Evolutionary conservation across 2,888 invertebrate species (phyloP).

Genomic region (Melipona bicolor): DNA sequence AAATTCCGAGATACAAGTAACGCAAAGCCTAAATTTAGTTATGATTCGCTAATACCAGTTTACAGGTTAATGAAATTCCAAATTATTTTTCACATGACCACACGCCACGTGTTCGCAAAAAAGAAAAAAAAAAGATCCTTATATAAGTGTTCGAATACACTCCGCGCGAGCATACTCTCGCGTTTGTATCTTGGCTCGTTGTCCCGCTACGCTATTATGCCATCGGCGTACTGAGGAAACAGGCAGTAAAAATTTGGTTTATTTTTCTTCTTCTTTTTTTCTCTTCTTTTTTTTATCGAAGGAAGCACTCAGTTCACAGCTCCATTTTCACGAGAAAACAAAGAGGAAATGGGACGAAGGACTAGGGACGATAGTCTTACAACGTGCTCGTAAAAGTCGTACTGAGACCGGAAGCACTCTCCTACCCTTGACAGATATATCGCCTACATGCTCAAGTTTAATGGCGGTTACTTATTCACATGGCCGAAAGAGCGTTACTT

Average conservation of each 20-base stretch:
- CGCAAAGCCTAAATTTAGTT: no score
- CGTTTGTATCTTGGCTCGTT: no score
- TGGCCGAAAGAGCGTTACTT: slow-evolving; percentile 68
- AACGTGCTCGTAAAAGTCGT: slow-evolving; percentile 62
- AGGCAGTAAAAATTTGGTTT: background rate
- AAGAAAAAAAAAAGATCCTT: no score
- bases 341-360: slow-evolving; percentile 39
- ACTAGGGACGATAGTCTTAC: slow-evolving; percentile 56
- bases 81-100: no score
- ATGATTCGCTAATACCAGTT: no score
- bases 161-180: no score
- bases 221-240: background rate
- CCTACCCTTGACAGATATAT: slow-evolving; percentile 62
- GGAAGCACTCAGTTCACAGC: slow-evolving; percentile 21
- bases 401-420: slow-evolving; percentile 60
- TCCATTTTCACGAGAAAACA: slow-evolving; percentile 33
- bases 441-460: slow-evolving; percentile 58
- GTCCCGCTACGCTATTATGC: no score
- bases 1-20: no score
- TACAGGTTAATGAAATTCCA: no score
- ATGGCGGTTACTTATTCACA: slow-evolving; percentile 71
- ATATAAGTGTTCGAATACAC: no score
- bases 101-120: no score
- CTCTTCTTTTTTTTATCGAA: slow-evolving; percentile 9
- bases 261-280: no score